Evolutionary conservation across 2,797 vertebrate species (phyloP).

Genomic region (Clarias fuscus): DNA sequence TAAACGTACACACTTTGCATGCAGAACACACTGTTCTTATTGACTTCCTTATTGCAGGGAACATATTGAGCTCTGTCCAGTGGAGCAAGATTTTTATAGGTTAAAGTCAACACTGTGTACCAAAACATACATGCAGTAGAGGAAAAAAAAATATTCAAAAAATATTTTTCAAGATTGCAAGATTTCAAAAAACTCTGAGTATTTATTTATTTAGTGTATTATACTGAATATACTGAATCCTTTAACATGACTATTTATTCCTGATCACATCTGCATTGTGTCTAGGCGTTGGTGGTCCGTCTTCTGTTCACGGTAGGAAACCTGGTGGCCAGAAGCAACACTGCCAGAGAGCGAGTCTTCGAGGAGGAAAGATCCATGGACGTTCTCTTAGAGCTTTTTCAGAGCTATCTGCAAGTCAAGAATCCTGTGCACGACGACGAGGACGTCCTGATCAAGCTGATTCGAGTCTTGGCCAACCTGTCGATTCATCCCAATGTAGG

Average conservation of each 20-base stretch:
- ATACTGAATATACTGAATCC: too few relatives aligned
- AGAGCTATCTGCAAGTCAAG: conserved; percentile 69
- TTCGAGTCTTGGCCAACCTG: conserved; percentile 88
- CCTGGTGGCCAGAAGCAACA: conserved; percentile 81
- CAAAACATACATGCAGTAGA: too few relatives aligned
- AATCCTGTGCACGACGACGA: conserved; percentile 67
- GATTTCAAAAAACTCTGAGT: too few relatives aligned
- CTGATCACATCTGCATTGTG: conserved; percentile 1
- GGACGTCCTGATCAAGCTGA: conserved; percentile 89
- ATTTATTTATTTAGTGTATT: too few relatives aligned
- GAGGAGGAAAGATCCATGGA: conserved; percentile 72
- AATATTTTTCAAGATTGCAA: too few relatives aligned
- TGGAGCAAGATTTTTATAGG: neutral
- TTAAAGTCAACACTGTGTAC: neutral
- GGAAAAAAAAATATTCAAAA: too few relatives aligned
- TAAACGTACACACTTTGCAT: neutral
- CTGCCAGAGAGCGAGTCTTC: conserved; percentile 79
- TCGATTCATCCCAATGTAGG: conserved; percentile 83
- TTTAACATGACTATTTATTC: too few relatives aligned
- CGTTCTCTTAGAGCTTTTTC: conserved; percentile 79
- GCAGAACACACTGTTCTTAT: conserved; percentile 40
- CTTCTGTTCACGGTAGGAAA: conserved; percentile 92
- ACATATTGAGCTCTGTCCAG: neutral
- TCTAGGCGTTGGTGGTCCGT: conserved; percentile 87
- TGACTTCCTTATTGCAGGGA: conserved; percentile 37